These are phyloP conservation scores for Chironomus tentans DNA, from an alignment of 2,888 invertebrate species.

Conservation along the genomic window DNA sequence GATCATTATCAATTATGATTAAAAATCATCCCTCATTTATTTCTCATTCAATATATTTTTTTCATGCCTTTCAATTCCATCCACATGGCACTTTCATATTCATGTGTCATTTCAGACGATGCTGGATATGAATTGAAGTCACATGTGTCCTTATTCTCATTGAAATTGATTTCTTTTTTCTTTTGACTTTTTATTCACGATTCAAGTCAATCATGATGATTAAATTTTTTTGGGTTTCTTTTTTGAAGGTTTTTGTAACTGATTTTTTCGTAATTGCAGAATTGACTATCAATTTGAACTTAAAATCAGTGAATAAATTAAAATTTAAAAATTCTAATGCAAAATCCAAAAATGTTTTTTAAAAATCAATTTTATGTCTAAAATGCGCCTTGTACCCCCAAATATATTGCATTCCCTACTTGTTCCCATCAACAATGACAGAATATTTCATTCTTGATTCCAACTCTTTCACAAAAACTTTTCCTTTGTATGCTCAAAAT, in stretches of 20 bases:
- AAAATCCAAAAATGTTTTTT: too few relatives aligned
- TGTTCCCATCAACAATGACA: neutral
- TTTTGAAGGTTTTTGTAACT: too few relatives aligned
- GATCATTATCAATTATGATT: conserved; percentile 24
- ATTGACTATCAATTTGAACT: too few relatives aligned
- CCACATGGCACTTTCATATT: neutral
- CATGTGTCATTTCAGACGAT: neutral
- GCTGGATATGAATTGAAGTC: neutral
- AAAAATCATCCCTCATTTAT: neutral
- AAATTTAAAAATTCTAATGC: too few relatives aligned
- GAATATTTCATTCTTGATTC: neutral
- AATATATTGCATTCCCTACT: too few relatives aligned
- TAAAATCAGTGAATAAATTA: too few relatives aligned
- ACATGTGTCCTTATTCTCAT: conserved; percentile 5
- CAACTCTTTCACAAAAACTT: too few relatives aligned
- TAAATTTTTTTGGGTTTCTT: neutral
- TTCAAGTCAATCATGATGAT: neutral
- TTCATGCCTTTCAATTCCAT: neutral
- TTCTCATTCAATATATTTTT: neutral
- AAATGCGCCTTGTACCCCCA: too few relatives aligned
- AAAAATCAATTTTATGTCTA: too few relatives aligned
- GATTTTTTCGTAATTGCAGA: too few relatives aligned
- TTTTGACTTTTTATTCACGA: neutral
- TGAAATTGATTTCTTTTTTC: neutral
- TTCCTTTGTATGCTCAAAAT: too few relatives aligned